These are phyloP conservation scores for Heterochromis multidens DNA, from an alignment of 2,113 vertebrate genomes.

Conservation along the genomic window DNA sequence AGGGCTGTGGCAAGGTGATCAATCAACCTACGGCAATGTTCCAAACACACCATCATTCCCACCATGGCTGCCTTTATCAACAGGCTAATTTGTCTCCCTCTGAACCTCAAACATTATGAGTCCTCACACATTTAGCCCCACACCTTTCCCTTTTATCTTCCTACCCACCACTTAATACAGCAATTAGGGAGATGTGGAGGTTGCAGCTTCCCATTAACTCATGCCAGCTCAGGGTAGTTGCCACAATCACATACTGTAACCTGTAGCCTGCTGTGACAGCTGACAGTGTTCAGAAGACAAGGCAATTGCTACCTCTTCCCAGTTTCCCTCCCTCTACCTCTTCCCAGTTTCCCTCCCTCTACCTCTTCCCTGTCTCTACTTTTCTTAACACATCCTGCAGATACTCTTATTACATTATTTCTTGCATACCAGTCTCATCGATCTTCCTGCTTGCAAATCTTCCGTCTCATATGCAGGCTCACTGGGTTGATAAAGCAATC, in stretches of 20 bases:
- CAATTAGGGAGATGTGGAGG: constrained; percentile 61
- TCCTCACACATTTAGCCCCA: constrained; percentile 59
- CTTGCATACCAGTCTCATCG: constrained; percentile 30
- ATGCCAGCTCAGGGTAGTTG: constrained; percentile 23
- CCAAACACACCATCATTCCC: constrained; percentile 46
- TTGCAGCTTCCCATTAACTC: constrained; percentile 53
- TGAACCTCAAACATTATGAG: constrained; percentile 55
- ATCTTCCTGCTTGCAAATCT: constrained; percentile 36
- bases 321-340: background rate
- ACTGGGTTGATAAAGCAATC: constrained; percentile 59
- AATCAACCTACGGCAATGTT: constrained; percentile 49
- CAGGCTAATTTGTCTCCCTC: constrained; percentile 67
- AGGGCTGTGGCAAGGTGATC: constrained; percentile 44
- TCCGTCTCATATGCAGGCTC: constrained; percentile 22
- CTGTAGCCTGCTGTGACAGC: constrained; percentile 37
- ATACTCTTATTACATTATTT: constrained; percentile 25
- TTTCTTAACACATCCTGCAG: constrained; percentile 17
- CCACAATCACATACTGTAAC: constrained; percentile 41
- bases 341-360: background rate
- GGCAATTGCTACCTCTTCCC: background rate
- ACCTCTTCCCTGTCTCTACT: background rate
- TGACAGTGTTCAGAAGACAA: constrained; percentile 5
- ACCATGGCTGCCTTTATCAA: constrained; percentile 56
- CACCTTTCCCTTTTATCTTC: constrained; percentile 65
- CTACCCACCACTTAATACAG: constrained; percentile 61